Conservation (phyloP, 2,113 vertebrate genomes). For the Aramus guarauna region DNA sequence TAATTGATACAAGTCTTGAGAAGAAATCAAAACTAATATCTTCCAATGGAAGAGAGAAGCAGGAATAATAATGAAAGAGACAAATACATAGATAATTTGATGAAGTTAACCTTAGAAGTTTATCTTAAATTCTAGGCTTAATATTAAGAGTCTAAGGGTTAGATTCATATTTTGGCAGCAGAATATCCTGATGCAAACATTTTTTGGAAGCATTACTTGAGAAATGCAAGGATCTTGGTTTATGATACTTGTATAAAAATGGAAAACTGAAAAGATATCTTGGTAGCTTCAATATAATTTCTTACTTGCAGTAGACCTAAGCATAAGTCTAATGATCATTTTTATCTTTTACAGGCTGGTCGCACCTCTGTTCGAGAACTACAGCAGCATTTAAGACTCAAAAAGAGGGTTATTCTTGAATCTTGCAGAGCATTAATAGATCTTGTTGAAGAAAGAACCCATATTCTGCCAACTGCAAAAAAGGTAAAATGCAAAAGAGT, state of each 20-base stretch:
- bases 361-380: conserved; percentile 76
- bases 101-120: background rate
- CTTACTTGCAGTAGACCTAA: background rate
- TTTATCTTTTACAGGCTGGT: conserved; percentile 74
- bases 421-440: conserved; percentile 78
- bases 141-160: background rate
- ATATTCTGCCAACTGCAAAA: conserved; percentile 58
- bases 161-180: background rate
- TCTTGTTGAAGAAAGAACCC: conserved; percentile 69
- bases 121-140: background rate
- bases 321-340: background rate
- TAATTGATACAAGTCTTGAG: background rate
- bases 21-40: background rate
- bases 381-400: conserved; percentile 76
- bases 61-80: background rate
- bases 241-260: background rate
- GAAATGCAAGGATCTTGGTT: background rate
- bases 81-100: background rate
- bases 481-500: conserved; percentile 76
- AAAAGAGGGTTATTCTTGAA: conserved; percentile 80
- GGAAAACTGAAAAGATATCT: background rate
- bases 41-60: background rate
- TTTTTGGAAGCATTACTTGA: background rate
- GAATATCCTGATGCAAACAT: background rate
- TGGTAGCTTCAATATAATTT: background rate